Conservation (phyloP, 2,113 vertebrate genomes). For the Paralichthys olivaceus region DNA sequence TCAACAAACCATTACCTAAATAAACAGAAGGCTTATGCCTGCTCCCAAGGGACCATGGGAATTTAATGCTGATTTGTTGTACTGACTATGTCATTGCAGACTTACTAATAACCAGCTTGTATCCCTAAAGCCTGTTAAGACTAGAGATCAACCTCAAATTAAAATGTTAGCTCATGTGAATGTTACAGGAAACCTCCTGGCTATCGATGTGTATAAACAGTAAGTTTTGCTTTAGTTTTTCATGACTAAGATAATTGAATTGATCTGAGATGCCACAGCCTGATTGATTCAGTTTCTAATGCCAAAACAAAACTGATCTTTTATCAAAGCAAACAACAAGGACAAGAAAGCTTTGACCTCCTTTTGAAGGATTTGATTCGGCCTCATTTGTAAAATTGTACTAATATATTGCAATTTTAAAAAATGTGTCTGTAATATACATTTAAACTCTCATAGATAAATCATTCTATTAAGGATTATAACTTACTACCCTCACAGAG, state of each 20-base stretch:
- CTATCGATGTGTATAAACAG: not conserved
- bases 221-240: conserved; percentile 3
- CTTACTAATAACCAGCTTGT: conserved; percentile 16
- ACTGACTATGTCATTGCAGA: conserved; percentile 41
- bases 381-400: not conserved
- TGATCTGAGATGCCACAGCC: not conserved
- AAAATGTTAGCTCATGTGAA: conserved; percentile 46
- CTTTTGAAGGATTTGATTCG: not conserved
- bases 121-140: conserved; percentile 3
- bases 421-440: too few relatives aligned
- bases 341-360: too few relatives aligned
- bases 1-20: not conserved
- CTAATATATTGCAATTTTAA: too few relatives aligned
- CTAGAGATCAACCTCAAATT: conserved; percentile 23
- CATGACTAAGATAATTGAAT: not conserved
- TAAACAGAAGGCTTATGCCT: conserved; percentile 19
- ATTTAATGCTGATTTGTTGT: conserved; percentile 40
- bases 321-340: not conserved
- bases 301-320: not conserved
- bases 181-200: conserved; percentile 2
- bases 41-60: conserved; percentile 22
- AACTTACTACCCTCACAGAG: not conserved
- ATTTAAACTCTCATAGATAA: not conserved
- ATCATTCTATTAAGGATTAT: not conserved
- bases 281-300: not conserved